Conservation (phyloP, 2,113 vertebrate genomes). For the Amphiprion ocellaris region DNA sequence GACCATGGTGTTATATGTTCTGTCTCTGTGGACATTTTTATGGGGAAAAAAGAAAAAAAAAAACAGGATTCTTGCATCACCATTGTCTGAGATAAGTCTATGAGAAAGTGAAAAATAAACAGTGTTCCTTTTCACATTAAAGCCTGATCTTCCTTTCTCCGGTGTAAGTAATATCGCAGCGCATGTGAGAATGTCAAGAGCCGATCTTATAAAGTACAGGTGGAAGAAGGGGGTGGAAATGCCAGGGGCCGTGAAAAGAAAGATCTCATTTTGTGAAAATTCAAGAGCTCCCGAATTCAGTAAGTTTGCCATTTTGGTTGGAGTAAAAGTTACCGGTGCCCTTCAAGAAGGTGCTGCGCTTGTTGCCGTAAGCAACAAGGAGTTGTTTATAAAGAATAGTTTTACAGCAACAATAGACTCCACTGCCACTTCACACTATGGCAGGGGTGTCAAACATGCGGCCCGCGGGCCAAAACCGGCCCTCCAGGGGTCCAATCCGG, state of each 20-base stretch:
- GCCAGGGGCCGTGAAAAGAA: slow-evolving; percentile 7
- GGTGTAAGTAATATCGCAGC: background rate
- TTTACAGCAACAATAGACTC: background rate
- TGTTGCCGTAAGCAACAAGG: background rate
- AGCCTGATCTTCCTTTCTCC: background rate
- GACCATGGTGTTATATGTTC: slow-evolving; percentile 50
- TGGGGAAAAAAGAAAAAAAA: slow-evolving; percentile 24
- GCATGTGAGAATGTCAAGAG: slow-evolving; percentile 22
- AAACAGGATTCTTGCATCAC: slow-evolving; percentile 53
- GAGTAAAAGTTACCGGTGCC: slow-evolving; percentile 10
- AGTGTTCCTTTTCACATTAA: slow-evolving; percentile 62
- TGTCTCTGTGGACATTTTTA: slow-evolving; percentile 61
- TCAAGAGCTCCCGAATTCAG: slow-evolving; percentile 17
- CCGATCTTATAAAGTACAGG: slow-evolving; percentile 6
- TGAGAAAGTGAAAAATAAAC: slow-evolving; percentile 69
- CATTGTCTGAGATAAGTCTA: slow-evolving; percentile 49
- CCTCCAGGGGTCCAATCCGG: too few relatives aligned
- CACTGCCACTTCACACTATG: background rate
- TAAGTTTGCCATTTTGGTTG: slow-evolving; percentile 38
- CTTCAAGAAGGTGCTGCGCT: background rate
- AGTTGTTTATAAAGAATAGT: slow-evolving; percentile 7
- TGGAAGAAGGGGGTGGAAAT: slow-evolving; percentile 11
- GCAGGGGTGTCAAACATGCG: too few relatives aligned
- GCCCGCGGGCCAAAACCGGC: too few relatives aligned
- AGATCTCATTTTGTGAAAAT: slow-evolving; percentile 11